Base-by-base conservation (phyloP, 1,140 invertebrate species). In the Trinorchestia longiramus region DNA sequence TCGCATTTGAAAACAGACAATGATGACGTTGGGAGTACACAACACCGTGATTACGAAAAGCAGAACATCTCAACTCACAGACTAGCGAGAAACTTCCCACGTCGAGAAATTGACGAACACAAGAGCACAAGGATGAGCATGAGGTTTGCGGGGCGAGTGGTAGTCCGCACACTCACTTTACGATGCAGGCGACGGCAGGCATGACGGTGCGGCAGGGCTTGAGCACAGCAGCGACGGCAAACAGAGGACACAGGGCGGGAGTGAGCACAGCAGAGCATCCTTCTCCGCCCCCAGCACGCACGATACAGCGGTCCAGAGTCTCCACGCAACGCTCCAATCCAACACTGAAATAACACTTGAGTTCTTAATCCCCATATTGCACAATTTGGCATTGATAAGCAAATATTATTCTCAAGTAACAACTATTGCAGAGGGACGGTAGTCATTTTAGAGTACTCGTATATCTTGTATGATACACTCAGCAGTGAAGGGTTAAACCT, bases 231-330 rank as follows among this genome's bases (percentile, higher is more conserved):
- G 92, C 92, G 41, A 94, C 43, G 43, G 92, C 92, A 40, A 94
- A n/a, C 36, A 94, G 36, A 40, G 92, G 92, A 40, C 43, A 44
- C 41, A 94, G 92, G 43, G 43, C 43, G 40, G 92, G 92, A 0
- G 92, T 94, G 43, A 94, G 92, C 43, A 94, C 92, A 43, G 92
- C 92, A 0, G 92, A 43, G 92, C 92, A 94, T 43, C 92, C 92
- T 94, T 94, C 92, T 47, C 92, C 92, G 11, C 92, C 92, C 36
- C 92, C 92, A 0, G 41, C 92, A 19, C 43, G 44, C 44, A 94
- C 92, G 92, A 94, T 94, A 44, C 15, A 41, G 43, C 92, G 92
- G 43, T 94, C 41, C 92, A 94, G 44, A 23, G 36, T 40, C 43
- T 47, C 17, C 43, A 94, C 92, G 40, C 92, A 94, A 8, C 92